phyloP scores from a whole-genome alignment of 2,113 vertebrate species.

The Riparia riparia region DNA sequence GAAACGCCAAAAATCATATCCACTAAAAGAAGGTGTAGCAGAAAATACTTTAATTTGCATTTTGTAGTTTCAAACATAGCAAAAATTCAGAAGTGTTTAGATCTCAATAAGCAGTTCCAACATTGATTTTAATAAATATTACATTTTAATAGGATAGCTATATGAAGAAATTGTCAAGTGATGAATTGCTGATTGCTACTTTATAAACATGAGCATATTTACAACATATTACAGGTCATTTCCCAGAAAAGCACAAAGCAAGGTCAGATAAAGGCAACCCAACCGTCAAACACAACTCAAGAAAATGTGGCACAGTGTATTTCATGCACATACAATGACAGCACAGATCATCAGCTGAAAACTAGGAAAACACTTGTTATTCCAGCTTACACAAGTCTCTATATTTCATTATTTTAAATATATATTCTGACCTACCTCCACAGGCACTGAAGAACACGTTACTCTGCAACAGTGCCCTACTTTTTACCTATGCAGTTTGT shows the following conservation, averaged over 20 bases:
- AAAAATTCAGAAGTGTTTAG: constrained; percentile 52
- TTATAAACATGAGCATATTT: constrained; percentile 58
- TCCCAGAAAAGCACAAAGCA: constrained; percentile 35
- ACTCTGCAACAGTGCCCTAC: not conserved
- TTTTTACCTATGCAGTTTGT: not conserved
- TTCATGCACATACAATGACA: not conserved
- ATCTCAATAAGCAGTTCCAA: constrained; percentile 21
- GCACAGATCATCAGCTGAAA: not conserved
- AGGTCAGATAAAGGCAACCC: constrained; percentile 38
- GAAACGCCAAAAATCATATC: not conserved
- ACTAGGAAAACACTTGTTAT: not conserved
- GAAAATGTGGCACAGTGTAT: constrained; percentile 25
- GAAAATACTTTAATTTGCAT: constrained; percentile 74
- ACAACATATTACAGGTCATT: constrained; percentile 48
- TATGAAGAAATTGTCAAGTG: not conserved
- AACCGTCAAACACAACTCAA: not conserved
- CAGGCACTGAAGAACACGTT: not conserved
- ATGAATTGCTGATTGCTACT: not conserved
- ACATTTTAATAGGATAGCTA: constrained; percentile 4
- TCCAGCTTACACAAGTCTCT: not conserved
- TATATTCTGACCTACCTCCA: not conserved
- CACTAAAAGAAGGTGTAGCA: constrained; percentile 24
- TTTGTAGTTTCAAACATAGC: constrained; percentile 47
- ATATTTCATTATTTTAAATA: not conserved
- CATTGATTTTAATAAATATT: constrained; percentile 57